Base-by-base conservation (phyloP, 2,797 vertebrate genomes). In the Todus mexicanus region DNA sequence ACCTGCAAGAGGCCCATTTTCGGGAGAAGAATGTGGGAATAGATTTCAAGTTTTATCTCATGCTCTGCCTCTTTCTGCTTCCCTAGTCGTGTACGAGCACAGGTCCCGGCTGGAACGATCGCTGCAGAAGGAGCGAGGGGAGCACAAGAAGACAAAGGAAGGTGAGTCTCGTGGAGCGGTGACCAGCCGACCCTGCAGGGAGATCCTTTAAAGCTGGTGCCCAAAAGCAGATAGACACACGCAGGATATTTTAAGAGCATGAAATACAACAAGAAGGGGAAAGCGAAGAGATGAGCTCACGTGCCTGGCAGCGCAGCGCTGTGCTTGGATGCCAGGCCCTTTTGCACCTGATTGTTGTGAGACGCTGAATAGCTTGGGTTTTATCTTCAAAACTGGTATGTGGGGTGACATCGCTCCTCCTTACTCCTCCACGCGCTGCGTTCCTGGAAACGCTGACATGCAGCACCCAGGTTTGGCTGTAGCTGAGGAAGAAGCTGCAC, bases 141-240 rank as follows among this genome's bases (percentile, higher is more conserved):
- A 98, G 4, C 97, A 98, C 95, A 98, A 98, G 94, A 98, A 98
- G 95, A 98, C 97, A 0, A 98, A 98, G 86, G 97, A 98, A 96
- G 97, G 97, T 98, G 79, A 90, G 96, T 61, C 4, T 42, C 31
- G 60, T 3, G 2, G 47, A 18, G 65, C n/a, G 23, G 51, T 19
- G 18, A 15, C 45, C 14, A 18, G 45, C 16, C 6, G 21, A 2
- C 16, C 12, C 75, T 13, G 7, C 7, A 37, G 48, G n/a, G 35
- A 76, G 23, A 7, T 22, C 33, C 38, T 40, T 16, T 27, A 23
- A 48, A 53, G 45, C 7, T 72, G 50, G 4, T 4, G 3, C 37
- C 17, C 61, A 64, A 17, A 29, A n/a, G 21, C 10, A 56, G 54
- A 33, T 10, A 23, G 4, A 31, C 11, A 19, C 4, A 23, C 1